Percentiles rank a stretch among this genome's conserved stretches.
Conservation (phyloP, 1,140 invertebrate genomes). For the Cardiocondyla obscurior region DNA sequence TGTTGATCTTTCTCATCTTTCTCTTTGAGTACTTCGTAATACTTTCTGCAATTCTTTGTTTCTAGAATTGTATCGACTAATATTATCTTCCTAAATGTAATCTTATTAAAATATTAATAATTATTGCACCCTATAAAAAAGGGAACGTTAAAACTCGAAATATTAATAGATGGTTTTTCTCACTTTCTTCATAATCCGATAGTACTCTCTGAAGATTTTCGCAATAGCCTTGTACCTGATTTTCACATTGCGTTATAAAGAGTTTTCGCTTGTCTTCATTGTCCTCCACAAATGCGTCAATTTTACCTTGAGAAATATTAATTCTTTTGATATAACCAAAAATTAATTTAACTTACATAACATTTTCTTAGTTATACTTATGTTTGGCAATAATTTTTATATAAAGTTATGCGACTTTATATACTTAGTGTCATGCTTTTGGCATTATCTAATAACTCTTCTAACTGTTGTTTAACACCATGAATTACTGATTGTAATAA, state of each 20-base stretch:
- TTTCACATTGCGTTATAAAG: conserved; percentile 58
- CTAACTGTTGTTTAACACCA: conserved; percentile 47
- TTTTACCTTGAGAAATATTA: conserved; percentile 59
- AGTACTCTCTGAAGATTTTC: conserved; percentile 65
- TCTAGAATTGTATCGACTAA: conserved; percentile 43
- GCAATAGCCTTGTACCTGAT: conserved; percentile 56
- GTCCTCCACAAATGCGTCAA: conserved; percentile 66
- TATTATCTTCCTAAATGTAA: not conserved
- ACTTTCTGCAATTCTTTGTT: conserved; percentile 64
- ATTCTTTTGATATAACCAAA: conserved; percentile 1
- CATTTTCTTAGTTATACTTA: no score
- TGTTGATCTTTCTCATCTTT: conserved; percentile 72
- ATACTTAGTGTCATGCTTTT: conserved; percentile 72
- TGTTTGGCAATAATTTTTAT: no score
- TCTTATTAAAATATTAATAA: no score
- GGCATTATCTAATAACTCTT: conserved; percentile 58
- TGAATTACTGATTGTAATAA: conserved; percentile 65
- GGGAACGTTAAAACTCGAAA: no score
- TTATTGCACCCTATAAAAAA: not conserved
- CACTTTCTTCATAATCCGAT: conserved; percentile 73
- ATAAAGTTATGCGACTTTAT: conserved; percentile 3
- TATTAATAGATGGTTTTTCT: not conserved
- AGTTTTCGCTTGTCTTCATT: conserved; percentile 62
- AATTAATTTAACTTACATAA: no score
- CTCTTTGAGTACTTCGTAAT: conserved; percentile 68